Base-by-base conservation (phyloP, 2,797 vertebrate genomes). In the Siniperca obscura region DNA sequence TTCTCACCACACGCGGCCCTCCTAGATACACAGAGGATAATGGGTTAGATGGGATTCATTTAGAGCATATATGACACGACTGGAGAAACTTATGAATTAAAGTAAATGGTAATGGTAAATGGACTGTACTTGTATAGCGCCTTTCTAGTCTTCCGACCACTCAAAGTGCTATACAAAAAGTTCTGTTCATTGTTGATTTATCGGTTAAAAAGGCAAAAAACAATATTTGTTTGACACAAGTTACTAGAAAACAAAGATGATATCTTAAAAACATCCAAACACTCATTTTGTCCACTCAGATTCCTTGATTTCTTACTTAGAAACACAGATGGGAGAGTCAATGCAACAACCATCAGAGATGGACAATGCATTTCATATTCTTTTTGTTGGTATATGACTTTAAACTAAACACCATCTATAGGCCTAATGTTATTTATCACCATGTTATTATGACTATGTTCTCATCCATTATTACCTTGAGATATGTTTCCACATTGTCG, bases 1-100 rank as follows among this genome's bases (percentile, higher is more conserved):
- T 87, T 86, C 87, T 87, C 60, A 67, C 82, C 83, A 61, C 84
- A 77, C 53, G 2, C 56, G 30, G 73, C 64, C 57, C 59, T 81
- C 68, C 50, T 76, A 61, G 14, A 59, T 55, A 21, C 34, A 72
- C 61, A 40, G 55, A 62, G 19, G 30, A 61, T 64, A 68, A 73
- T 78, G 71, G 83, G 8, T 61, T 13, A 4, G n/a, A 69, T 66
- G 22, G 57, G 65, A 70, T 65, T 50, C 11, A 68, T 61, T 48
- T 38, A 56, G 25, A 30, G 27, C 17, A 60, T 5, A n/a, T 34
- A 57, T n/a, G 30, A 16, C 17, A 27, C 7, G 1, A 59, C 11
- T 48, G 42, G 10, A 70, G 30, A 57, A 50, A 48, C 3, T 53
- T 48, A 1, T 0, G 3, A 69, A 30, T 44, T 48, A 7, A 74